Percentiles rank a stretch among this genome's conserved stretches.
These are phyloP conservation scores for Chaetops frenatus DNA, from an alignment of 2,113 vertebrate species.

Conservation along the genomic window DNA sequence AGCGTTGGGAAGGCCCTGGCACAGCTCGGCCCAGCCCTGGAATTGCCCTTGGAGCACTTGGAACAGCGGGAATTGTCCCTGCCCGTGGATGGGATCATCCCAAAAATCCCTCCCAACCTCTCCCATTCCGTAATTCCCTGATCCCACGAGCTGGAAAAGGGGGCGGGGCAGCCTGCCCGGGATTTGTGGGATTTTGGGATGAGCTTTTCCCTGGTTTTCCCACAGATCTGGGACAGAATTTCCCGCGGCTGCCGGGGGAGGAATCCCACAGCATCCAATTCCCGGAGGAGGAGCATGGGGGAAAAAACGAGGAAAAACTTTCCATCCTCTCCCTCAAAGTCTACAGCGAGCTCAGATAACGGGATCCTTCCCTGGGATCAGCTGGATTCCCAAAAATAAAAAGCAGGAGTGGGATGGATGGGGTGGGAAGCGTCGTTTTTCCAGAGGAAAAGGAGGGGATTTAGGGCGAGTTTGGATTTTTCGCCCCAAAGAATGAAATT, in stretches of 20 bases:
- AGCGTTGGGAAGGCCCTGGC: too few relatives aligned
- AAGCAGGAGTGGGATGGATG: not conserved
- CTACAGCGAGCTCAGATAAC: not conserved
- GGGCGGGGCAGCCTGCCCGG: not conserved
- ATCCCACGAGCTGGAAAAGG: not conserved
- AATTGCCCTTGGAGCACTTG: not conserved
- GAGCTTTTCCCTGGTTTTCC: not conserved
- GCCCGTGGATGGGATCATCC: not conserved
- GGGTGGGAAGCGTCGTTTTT: fast-evolving
- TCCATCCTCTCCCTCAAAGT: not conserved
- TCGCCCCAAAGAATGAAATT: not conserved
- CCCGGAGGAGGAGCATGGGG: conserved; percentile 72
- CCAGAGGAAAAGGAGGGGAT: not conserved
- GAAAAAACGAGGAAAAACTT: conserved; percentile 14
- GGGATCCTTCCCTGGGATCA: not conserved
- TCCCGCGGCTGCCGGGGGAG: not conserved
- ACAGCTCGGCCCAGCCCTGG: too few relatives aligned
- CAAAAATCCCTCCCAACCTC: not conserved
- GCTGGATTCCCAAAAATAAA: not conserved
- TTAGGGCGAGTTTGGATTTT: not conserved
- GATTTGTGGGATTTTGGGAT: not conserved
- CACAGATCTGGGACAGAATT: not conserved
- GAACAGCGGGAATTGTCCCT: not conserved
- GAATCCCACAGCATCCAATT: conserved; percentile 70
- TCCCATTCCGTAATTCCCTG: not conserved